Conservation (phyloP, 2,797 vertebrate genomes). For the Rhincodon typus region DNA sequence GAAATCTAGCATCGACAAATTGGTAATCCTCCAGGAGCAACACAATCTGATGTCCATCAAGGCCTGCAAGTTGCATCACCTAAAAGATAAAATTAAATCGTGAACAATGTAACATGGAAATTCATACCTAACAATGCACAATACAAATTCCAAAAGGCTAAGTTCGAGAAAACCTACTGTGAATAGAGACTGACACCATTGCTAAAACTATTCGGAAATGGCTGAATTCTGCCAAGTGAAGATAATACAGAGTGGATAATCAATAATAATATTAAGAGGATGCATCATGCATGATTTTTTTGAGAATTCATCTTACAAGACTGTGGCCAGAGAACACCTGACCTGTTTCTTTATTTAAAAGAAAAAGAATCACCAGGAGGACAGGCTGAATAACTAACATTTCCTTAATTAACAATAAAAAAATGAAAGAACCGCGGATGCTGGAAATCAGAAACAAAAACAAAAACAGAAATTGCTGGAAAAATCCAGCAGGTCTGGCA, state of each 20-base stretch:
- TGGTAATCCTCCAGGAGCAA: slow-evolving; percentile 90
- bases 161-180: neutral
- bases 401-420: no score
- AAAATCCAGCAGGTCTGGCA: no score
- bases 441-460: no score
- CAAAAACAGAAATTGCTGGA: no score
- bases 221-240: neutral
- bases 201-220: neutral
- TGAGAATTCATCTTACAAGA: no score
- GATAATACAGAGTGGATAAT: neutral
- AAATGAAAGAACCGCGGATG: no score
- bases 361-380: no score
- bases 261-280: neutral
- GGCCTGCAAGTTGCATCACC: slow-evolving; percentile 83
- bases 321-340: no score
- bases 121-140: neutral
- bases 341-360: no score
- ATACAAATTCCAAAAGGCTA: neutral
- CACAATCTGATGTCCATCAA: slow-evolving; percentile 85
- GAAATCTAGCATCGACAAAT: slow-evolving; percentile 77
- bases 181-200: neutral
- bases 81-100: slow-evolving; percentile 45
- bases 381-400: no score
- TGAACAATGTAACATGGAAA: neutral
- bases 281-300: no score